Evolutionary conservation across 2,888 invertebrate genomes (phyloP).

Genomic region (Meloe dianella): DNA sequence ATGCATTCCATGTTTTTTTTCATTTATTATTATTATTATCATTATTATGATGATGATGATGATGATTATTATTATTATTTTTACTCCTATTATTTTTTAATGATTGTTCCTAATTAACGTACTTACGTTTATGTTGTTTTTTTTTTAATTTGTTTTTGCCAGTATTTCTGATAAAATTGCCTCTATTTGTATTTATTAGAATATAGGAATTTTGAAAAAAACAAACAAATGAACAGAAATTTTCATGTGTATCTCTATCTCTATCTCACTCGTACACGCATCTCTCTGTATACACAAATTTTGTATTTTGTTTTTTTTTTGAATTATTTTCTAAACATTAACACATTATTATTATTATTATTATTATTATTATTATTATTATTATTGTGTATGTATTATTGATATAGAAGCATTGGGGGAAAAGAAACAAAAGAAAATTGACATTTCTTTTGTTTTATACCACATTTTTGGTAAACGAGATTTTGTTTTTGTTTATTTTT

Average conservation of each 20-base stretch:
- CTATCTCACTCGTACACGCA: not conserved
- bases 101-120: constrained; percentile 50
- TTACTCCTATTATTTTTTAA: too few relatives aligned
- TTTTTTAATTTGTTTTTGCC: constrained; percentile 44
- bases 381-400: not conserved
- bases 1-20: not conserved
- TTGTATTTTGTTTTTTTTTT: not conserved
- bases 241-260: not conserved
- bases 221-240: not conserved
- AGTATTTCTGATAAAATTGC: constrained; percentile 49
- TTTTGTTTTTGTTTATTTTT: too few relatives aligned
- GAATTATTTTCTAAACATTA: not conserved
- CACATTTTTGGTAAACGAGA: too few relatives aligned
- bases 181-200: constrained; percentile 44
- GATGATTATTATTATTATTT: constrained; percentile 15
- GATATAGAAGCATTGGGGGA: too few relatives aligned
- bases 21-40: constrained; percentile 14
- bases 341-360: constrained; percentile 4
- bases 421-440: too few relatives aligned
- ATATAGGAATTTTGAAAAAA: constrained; percentile 25
- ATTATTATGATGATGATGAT: too few relatives aligned
- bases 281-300: not conserved
- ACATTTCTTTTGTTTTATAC: too few relatives aligned
- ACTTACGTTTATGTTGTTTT: constrained; percentile 41
- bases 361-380: not conserved